Base-by-base conservation (phyloP, 2,797 vertebrate species). In the Mormyrops boulengeri region DNA sequence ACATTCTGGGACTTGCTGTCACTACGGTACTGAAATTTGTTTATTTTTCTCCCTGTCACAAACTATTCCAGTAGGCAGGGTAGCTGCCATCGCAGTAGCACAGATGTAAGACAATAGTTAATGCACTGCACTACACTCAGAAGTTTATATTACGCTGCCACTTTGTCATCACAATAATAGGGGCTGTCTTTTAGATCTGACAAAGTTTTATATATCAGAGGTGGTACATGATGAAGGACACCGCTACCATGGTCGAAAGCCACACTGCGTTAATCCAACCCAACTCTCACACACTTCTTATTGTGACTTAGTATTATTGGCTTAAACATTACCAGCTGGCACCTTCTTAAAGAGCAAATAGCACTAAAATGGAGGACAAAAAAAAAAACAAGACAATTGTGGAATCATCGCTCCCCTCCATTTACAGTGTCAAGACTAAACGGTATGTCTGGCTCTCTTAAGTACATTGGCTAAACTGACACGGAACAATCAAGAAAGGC, bases 391-490 rank as follows among this genome's bases (percentile, higher is more conserved):
- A 30, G n/a, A 53, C 5, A 52, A 22, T 11, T 17, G 4, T 34
- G 66, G 22, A 73, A 73, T 44, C 55, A 47, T 44, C 30, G 9
- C 50, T 8, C 44, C 19, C 6, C 38, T 44, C 34, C 53, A 49
- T 49, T 50, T 50, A 11, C n/a, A 82, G 53, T 38, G 26, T 62
- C 41, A 30, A 50, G 77, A 26, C 6, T 30, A n/a, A 41, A 52
- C 41, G 44, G 38, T 34, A n/a, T 44, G 44, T 85, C 60, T 89
- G 80, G 55, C 57, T 38, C n/a, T 82, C 88, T 85, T 85, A 80
- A 88, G 53, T 30, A 38, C 17, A 52, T 55, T 34, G 52, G 87
- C 26, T 73, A 82, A 57, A 82, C 50, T 82, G 49, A 73, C 62
- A 49, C 11, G 3, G 62, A 55, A 38, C 17, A 26, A 60, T 38